Base-by-base conservation (phyloP, 1,140 invertebrate species). In the Rhynchophorus ferrugineus region DNA sequence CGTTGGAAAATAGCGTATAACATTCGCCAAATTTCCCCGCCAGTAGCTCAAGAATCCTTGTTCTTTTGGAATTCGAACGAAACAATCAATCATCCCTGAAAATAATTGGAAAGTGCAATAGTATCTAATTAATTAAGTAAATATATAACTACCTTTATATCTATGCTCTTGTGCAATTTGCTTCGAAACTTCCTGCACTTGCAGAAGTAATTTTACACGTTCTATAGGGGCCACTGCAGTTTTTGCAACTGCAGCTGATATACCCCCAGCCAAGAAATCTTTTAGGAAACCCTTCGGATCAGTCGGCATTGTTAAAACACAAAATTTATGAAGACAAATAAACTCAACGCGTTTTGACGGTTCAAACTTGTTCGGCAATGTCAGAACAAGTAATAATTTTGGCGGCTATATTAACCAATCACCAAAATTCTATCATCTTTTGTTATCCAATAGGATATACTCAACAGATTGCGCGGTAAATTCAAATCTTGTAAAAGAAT, bases 11-110 rank as follows among this genome's bases (percentile, higher is more conserved):
- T 95, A 95, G 70, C 82, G 73, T 69, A 91, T 87, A 16, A 92
- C 89, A 69, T 95, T 96, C 64, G 91, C 91, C 50, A 93, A 73
- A 71, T 97, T 96, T 68, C 92, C 93, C 73, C 93, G 79, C 92
- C 92, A 97, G 68, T 86, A 90, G 59, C 88, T 85, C 1, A 81
- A 47, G 49, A 91, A 75, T 50, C 90, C 90, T 72, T 91, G 87
- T 73, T 91, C 89, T 64, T 79, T 85, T 36, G 87, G 87, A 67
- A 92, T 90, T 56, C 89, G 82, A 33, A 89, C 74, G 64, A 91
- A 88, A 55, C 84, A 87, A 73, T 93, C 89, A 34, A 91, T 64
- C 73, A 92, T 90, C 72, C 89, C 88, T 89, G 64, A 5, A 72
- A 70, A 55, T 39, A 54, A 48, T 46, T 1, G 3, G 14, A 43